Evolutionary conservation across 53 echinoderm and acorn worm species (phyloP), one percentile per base, ranked within the genome.

Genomic region (Pentamera pediparva): DNA sequence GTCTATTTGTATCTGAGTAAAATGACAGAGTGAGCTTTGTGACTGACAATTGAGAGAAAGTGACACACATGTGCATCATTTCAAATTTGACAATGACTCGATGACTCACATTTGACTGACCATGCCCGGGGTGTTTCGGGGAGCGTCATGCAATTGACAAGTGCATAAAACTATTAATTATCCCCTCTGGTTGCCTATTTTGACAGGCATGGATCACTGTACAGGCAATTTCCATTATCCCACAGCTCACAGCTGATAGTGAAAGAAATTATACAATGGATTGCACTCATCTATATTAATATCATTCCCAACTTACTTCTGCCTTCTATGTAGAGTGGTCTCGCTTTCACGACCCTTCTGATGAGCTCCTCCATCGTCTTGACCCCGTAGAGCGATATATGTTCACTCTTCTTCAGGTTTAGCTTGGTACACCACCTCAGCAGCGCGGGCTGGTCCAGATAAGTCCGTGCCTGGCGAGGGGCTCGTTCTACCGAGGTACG

Each of bases 261-360:
- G 43, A 41, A 9, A 15, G 15, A 41, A 41, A 15, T 41, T 9
- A 41, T 41, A 9, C 15, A 41, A 41, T 10, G 15, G 9, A 41
- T 41, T 41, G 9, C 15, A 9, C 15, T 41, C 43, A 41, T 41
- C 9, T 15, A 1, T 0, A 57, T 1, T n/a, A n/a, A n/a, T n/a
- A n/a, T n/a, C n/a, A n/a, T n/a, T n/a, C 4, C 33, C 31, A 5
- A 72, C 90, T 86, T 52, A 96, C 96, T 88, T 59, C 91, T 88
- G 36, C 74, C 77, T 1, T 82, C 67, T 33, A 80, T 82, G 36
- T 88, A 80, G 28, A 96, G 63, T 12, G 88, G 96, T n/a, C 69
- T 91, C 39, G 82, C 84, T 63, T 88, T 88, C 9, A 88, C 96
- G 12, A 86, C 80, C 17, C 79, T 82, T 35, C 62, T 74, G 17